phyloP scores from a whole-genome alignment of 64 coral and sea anemone genomes.

The Actinia tenebrosa region DNA sequence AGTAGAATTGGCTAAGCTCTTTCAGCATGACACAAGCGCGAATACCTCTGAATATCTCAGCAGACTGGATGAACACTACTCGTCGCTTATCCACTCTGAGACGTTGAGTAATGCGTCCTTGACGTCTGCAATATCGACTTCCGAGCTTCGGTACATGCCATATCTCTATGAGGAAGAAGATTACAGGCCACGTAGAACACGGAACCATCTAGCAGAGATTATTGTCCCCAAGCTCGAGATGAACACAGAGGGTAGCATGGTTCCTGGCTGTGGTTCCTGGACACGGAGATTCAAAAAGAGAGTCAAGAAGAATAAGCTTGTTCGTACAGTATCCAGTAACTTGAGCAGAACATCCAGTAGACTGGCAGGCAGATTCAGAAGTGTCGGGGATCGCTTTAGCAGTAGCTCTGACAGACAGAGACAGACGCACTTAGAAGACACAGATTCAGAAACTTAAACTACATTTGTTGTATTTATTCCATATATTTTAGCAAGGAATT shows the following conservation, averaged over 20 bases:
- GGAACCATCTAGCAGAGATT: background rate
- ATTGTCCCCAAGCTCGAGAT: background rate
- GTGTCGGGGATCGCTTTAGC: background rate
- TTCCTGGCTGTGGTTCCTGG: conserved; percentile 9
- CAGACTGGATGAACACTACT: conserved; percentile 67
- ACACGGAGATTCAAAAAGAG: background rate
- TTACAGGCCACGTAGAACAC: background rate
- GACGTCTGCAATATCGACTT: conserved; percentile 25
- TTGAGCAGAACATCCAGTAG: conserved; percentile 40
- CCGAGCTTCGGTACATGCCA: conserved; percentile 45
- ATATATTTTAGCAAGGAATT: too few relatives aligned
- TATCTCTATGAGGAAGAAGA: conserved; percentile 38
- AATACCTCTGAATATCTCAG: conserved; percentile 57
- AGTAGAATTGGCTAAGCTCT: conserved; percentile 49
- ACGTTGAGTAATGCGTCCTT: conserved; percentile 19
- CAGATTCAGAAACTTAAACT: background rate
- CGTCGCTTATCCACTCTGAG: conserved; percentile 34
- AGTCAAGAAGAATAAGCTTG: conserved; percentile 1
- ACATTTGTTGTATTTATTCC: background rate
- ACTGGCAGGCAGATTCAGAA: conserved; percentile 16
- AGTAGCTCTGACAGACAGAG: background rate
- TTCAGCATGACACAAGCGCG: conserved; percentile 62
- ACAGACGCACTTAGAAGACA: background rate
- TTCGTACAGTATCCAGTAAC: conserved; percentile 12
- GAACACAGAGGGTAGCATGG: background rate